Evolutionary conservation across 2,888 invertebrate species (phyloP).

Genomic region (Druceiella hillmani): DNA sequence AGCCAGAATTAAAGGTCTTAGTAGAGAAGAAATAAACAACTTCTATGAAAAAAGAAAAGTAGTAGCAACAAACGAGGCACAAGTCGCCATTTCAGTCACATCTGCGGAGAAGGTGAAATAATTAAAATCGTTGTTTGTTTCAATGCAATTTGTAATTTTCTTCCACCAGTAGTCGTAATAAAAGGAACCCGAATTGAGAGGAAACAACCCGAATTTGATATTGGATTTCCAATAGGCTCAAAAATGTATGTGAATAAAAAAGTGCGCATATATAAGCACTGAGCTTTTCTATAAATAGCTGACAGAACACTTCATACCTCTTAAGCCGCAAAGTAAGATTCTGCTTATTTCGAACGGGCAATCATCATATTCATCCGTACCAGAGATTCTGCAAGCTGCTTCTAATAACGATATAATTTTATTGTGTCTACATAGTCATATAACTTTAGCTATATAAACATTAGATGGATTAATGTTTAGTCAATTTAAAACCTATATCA

Average conservation of each 20-base stretch:
- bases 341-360: constrained; percentile 27
- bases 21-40: no score
- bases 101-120: constrained; percentile 28
- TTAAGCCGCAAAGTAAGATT: constrained; percentile 24
- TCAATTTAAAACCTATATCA: no score
- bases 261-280: constrained; percentile 24
- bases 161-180: constrained; percentile 21
- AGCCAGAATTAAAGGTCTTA: no score
- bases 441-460: constrained; percentile 22
- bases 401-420: constrained; percentile 23
- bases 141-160: constrained; percentile 24
- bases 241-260: constrained; percentile 16
- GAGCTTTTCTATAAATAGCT: constrained; percentile 24
- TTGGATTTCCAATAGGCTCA: constrained; percentile 18
- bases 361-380: constrained; percentile 24
- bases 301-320: constrained; percentile 22
- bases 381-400: constrained; percentile 23
- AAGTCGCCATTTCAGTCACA: no score
- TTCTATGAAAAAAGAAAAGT: no score
- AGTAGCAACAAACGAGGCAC: no score
- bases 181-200: constrained; percentile 24
- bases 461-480: constrained; percentile 19
- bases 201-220: constrained; percentile 17
- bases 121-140: constrained; percentile 23
- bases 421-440: constrained; percentile 24